phyloP scores from a whole-genome alignment of 2,797 vertebrate genomes.

The Spheniscus humboldti region DNA sequence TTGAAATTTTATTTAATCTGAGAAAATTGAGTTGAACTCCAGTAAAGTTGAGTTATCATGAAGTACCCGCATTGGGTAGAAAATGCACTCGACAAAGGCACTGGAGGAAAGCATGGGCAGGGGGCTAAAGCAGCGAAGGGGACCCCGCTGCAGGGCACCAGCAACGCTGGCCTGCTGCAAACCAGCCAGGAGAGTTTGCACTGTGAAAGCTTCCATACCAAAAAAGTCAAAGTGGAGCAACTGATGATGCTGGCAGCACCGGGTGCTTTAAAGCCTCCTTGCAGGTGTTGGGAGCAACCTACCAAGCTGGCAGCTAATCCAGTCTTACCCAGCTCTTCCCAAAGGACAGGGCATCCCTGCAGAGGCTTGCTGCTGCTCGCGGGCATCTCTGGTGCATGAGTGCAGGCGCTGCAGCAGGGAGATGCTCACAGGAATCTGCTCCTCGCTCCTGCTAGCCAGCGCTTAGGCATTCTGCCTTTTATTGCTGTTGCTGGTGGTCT shows the following conservation, averaged over 20 bases:
- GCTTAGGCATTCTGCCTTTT: not conserved
- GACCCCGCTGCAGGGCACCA: not conserved
- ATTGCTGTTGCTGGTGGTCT: not conserved
- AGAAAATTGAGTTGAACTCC: slow-evolving; percentile 90
- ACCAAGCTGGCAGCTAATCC: not conserved
- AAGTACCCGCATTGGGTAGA: slow-evolving; percentile 65
- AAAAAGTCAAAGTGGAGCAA: not conserved
- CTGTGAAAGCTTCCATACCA: not conserved
- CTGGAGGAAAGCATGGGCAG: not conserved
- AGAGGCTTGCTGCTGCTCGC: not conserved
- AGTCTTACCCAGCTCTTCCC: not conserved
- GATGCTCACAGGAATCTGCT: not conserved
- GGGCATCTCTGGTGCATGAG: not conserved
- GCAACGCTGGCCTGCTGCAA: not conserved
- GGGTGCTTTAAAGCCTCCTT: not conserved
- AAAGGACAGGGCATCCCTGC: accelerated
- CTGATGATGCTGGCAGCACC: not conserved
- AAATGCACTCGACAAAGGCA: not conserved
- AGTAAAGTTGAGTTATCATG: slow-evolving; percentile 76
- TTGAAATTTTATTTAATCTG: slow-evolving; percentile 88
- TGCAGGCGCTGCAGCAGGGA: not conserved
- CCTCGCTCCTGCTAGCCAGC: not conserved
- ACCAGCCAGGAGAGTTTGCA: not conserved
- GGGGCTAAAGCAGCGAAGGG: not conserved
- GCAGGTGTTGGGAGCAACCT: not conserved